Base-by-base conservation (phyloP, 2,113 vertebrate species). In the Anthoscopus minutus region DNA sequence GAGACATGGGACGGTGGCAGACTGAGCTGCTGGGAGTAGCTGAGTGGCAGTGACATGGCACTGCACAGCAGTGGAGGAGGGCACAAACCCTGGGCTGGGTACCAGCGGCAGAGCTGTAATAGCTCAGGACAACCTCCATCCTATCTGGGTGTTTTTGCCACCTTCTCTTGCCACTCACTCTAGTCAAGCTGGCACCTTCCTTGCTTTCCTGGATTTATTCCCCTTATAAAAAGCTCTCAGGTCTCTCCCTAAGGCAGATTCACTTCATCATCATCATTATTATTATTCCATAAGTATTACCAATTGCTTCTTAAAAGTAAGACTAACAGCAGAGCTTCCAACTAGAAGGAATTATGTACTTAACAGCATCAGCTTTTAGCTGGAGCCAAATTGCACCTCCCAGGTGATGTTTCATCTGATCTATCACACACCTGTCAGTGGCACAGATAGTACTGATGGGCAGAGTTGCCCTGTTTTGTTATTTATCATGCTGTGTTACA, bases 121-220 rank as follows among this genome's bases (percentile, higher is more conserved):
- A 58, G 37, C 23, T 22, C 56, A 31, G 30, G 19, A 17, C 2
- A 5, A 7, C 31, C 12, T 73, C 10, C 23, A 54, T 21, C 40
- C 51, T 37, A 44, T 25, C n/a, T 38, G 23, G 6, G 25, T 67
- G 56, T 37, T 45, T 50, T 62, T 0, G 0, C 40, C 2, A 1
- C 33, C n/a, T 44, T 47, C 70, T 64, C 16, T 78, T 50, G 31
- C 22, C 5, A 4, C 22, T 30, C 40, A 9, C 6, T 1, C 23
- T 38, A 60, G 24, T 51, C 44, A 50, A 33, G 18, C 17, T 31
- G 17, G 13, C 76, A 9, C 45, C 18, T 76, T 64, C n/a, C 35
- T 81, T 7, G 0, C n/a, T 77, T 80, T 37, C 50, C 28, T 61
- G 66, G 12, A 35, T 42, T 92, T 81, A 22, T 71, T 66, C 12